Percentiles rank a stretch among this genome's conserved stretches.
Evolutionary conservation across 2,797 vertebrate species (phyloP).

Genomic region (Decapterus maruadsi): DNA sequence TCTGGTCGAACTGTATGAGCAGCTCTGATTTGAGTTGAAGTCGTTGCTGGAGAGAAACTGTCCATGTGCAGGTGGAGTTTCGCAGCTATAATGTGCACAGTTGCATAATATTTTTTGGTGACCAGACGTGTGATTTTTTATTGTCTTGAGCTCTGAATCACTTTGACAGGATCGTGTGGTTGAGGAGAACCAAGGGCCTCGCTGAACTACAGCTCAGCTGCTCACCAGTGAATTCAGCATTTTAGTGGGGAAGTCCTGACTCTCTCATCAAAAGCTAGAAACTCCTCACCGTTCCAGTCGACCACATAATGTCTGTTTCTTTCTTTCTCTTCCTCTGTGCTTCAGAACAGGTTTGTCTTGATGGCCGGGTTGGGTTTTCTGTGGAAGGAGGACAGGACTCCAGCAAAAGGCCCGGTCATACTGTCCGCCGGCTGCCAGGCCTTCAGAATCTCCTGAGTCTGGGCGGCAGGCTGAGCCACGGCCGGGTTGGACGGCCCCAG

Average conservation of each 20-base stretch:
- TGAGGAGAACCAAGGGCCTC: slow-evolving; percentile 33
- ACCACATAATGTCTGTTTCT: slow-evolving; percentile 45
- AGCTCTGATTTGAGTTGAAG: slow-evolving; percentile 10
- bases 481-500: slow-evolving; percentile 86
- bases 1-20: slow-evolving; percentile 6
- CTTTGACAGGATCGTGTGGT: slow-evolving; percentile 17
- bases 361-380: slow-evolving; percentile 91
- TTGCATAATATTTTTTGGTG: slow-evolving; percentile 49
- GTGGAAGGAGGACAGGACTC: slow-evolving; percentile 96
- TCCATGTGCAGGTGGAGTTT: slow-evolving; percentile 25
- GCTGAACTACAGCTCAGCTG: slow-evolving; percentile 50
- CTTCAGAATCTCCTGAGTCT: slow-evolving; percentile 93
- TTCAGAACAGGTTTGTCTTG: slow-evolving; percentile 96
- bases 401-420: slow-evolving; percentile 93
- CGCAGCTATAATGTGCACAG: slow-evolving; percentile 43
- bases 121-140: slow-evolving; percentile 42
- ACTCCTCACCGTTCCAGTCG: slow-evolving; percentile 45
- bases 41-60: slow-evolving; percentile 19
- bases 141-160: slow-evolving; percentile 43
- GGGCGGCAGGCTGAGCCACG: slow-evolving; percentile 82
- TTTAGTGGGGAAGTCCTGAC: slow-evolving; percentile 45
- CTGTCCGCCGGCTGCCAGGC: slow-evolving; percentile 96
- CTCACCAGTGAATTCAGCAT: slow-evolving; percentile 41
- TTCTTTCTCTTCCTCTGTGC: slow-evolving; percentile 53
- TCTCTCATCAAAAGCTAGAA: slow-evolving; percentile 50